These are phyloP conservation scores for Neoniphon sammara DNA, from an alignment of 2,797 vertebrate genomes.

Conservation along the genomic window DNA sequence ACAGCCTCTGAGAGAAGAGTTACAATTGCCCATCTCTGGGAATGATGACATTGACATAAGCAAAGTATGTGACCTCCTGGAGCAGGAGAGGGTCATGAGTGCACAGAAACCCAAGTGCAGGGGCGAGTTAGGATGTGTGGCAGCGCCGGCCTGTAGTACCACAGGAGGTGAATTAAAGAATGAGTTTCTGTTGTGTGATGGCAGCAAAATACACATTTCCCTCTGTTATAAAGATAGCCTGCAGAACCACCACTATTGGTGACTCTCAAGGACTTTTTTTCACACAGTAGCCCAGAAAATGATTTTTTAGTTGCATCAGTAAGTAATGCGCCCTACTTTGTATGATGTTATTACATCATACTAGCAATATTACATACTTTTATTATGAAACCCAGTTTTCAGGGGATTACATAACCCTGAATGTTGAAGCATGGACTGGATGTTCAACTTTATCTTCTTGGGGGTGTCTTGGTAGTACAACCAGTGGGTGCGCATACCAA, in stretches of 20 bases:
- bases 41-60: constrained; percentile 69
- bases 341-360: constrained; percentile 77
- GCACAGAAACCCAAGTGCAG: constrained; percentile 58
- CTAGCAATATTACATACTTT: constrained; percentile 68
- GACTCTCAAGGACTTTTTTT: constrained; percentile 57
- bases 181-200: constrained; percentile 67
- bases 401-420: constrained; percentile 61
- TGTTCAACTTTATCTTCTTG: constrained; percentile 45
- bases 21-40: constrained; percentile 36
- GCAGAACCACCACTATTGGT: constrained; percentile 63
- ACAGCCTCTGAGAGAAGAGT: constrained; percentile 37
- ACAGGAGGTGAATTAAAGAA: constrained; percentile 71
- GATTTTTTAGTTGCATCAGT: constrained; percentile 73
- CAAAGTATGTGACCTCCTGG: constrained; percentile 52
- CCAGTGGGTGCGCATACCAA: constrained; percentile 4
- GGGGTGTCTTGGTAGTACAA: constrained; percentile 27
- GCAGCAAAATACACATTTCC: constrained; percentile 66
- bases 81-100: constrained; percentile 66
- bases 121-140: constrained; percentile 61
- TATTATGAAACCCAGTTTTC: constrained; percentile 51
- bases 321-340: constrained; percentile 72
- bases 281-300: constrained; percentile 65
- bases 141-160: constrained; percentile 53
- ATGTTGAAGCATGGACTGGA: constrained; percentile 55
- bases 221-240: constrained; percentile 63